Percentiles rank a stretch among this genome's conserved stretches.
Evolutionary conservation across 2,797 vertebrate genomes (phyloP).

Genomic region (Trachurus trachurus): DNA sequence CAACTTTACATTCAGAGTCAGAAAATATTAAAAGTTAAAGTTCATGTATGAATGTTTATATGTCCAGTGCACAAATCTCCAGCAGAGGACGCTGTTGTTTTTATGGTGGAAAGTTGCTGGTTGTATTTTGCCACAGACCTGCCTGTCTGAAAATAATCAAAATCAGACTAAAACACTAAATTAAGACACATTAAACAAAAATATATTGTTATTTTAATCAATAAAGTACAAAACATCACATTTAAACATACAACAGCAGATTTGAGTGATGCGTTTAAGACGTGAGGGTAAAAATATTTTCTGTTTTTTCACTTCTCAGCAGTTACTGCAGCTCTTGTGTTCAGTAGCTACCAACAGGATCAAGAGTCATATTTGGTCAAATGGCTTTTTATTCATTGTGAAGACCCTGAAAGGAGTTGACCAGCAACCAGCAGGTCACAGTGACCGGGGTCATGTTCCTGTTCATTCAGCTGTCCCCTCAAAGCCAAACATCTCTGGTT

Average conservation of each 20-base stretch:
- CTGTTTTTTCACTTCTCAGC: neutral
- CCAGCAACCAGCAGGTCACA: conserved; percentile 41
- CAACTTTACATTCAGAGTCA: neutral
- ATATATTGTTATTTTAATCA: conserved; percentile 32
- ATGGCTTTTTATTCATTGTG: neutral
- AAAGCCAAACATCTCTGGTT: neutral
- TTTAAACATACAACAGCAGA: neutral
- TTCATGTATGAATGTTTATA: neutral
- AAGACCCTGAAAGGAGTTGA: neutral
- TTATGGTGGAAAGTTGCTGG: neutral
- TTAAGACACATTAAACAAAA: neutral
- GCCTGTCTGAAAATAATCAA: neutral
- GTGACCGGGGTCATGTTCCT: conserved; percentile 20
- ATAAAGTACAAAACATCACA: conserved; percentile 8
- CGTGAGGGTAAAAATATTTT: neutral
- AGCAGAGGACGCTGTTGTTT: conserved; percentile 52
- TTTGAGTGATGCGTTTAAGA: neutral
- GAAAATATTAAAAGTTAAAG: neutral
- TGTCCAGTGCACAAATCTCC: neutral
- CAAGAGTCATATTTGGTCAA: neutral
- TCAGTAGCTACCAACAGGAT: neutral
- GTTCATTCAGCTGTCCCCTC: conserved; percentile 22
- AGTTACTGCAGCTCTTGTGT: neutral
- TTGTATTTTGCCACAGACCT: neutral
- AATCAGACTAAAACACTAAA: neutral